Percentiles rank a stretch among this genome's conserved stretches.
Evolutionary conservation across 2,113 vertebrate genomes (phyloP).

Genomic region (Poeciliopsis retropinna): DNA sequence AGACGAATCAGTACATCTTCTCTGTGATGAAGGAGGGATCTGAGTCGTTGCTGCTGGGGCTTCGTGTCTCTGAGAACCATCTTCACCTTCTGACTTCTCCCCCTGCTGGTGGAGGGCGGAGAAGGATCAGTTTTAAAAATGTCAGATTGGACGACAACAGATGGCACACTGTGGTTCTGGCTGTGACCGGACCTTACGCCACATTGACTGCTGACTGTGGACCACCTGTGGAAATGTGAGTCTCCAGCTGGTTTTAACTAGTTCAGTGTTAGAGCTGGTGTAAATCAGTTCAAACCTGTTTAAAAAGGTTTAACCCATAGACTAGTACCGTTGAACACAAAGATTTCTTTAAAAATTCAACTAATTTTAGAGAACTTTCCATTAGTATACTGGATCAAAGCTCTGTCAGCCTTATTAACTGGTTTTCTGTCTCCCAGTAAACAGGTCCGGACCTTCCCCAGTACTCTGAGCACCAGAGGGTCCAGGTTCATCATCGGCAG

Average conservation of each 20-base stretch:
- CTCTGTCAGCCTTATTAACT: slow-evolving; percentile 1
- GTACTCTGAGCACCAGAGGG: slow-evolving; percentile 79
- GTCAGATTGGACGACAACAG: slow-evolving; percentile 79
- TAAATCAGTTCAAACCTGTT: background rate
- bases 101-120: slow-evolving; percentile 70
- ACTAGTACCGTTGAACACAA: background rate
- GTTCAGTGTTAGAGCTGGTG: background rate
- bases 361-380: background rate
- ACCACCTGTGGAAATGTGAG: slow-evolving; percentile 86
- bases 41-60: slow-evolving; percentile 82
- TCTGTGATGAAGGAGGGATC: slow-evolving; percentile 82
- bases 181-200: slow-evolving; percentile 82
- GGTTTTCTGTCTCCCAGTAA: slow-evolving; percentile 73
- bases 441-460: slow-evolving; percentile 81
- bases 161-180: slow-evolving; percentile 92
- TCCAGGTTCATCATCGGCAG: slow-evolving; percentile 89
- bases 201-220: slow-evolving; percentile 89
- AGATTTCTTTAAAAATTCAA: background rate
- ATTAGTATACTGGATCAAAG: background rate
- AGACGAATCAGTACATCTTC: slow-evolving; percentile 91
- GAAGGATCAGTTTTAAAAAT: slow-evolving; percentile 80
- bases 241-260: slow-evolving; percentile 10
- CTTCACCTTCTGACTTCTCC: slow-evolving; percentile 82
- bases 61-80: slow-evolving; percentile 79
- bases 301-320: background rate